Conservation (phyloP, 1,140 invertebrate genomes). For the Aporrectodea caliginosa region DNA sequence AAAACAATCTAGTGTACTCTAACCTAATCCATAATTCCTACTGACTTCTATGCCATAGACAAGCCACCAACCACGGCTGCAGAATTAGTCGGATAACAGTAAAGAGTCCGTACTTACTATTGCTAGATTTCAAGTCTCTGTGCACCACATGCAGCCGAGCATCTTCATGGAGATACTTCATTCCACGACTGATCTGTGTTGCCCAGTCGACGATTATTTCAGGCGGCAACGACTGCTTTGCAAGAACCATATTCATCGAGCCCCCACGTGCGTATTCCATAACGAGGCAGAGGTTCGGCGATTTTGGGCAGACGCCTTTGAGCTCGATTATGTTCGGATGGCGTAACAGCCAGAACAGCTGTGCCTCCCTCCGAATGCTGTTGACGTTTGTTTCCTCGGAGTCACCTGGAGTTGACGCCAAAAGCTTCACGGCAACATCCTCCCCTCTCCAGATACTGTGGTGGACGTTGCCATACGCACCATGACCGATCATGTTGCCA, state of each 20-base stretch:
- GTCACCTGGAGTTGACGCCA: constrained; percentile 83
- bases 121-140: constrained; percentile 93
- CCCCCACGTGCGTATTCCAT: constrained; percentile 94
- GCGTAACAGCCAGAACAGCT: constrained; percentile 86
- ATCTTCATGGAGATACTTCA: constrained; percentile 91
- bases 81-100: too few species aligned
- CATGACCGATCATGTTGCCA: constrained; percentile 92
- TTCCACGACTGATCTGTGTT: constrained; percentile 89
- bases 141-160: constrained; percentile 90
- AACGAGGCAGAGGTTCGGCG: constrained; percentile 88
- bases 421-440: constrained; percentile 85
- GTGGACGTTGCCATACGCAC: constrained; percentile 91
- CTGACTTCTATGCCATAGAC: too few species aligned
- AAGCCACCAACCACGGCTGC: too few species aligned
- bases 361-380: constrained; percentile 89
- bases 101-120: constrained; percentile 87
- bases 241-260: constrained; percentile 82
- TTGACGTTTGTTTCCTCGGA: constrained; percentile 82
- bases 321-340: constrained; percentile 91
- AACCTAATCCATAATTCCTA: too few species aligned
- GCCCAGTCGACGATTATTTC: constrained; percentile 94
- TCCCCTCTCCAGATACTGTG: constrained; percentile 75
- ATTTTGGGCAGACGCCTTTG: constrained; percentile 83
- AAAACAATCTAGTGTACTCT: too few species aligned
- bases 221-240: constrained; percentile 72